phyloP scores from a whole-genome alignment of 2,113 vertebrate genomes.

The Aythya baeri region DNA sequence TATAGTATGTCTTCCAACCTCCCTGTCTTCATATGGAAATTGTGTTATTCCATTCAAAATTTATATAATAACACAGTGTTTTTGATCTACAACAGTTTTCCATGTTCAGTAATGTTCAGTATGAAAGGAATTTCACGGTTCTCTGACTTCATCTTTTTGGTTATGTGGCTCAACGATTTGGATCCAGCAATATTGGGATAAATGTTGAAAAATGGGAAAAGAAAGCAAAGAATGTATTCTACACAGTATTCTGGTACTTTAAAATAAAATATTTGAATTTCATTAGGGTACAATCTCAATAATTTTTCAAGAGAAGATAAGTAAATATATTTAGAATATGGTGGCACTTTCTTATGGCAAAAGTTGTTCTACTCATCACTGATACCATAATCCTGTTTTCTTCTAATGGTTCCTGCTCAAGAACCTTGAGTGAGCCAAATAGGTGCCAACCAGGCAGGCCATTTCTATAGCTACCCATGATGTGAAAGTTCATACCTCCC shows the following conservation, averaged over 20 bases:
- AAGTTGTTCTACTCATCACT: neutral
- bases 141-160: neutral
- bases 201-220: neutral
- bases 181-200: neutral
- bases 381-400: neutral
- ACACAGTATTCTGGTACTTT: neutral
- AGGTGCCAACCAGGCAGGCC: neutral
- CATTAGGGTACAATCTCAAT: neutral
- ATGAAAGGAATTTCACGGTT: neutral
- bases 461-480: neutral
- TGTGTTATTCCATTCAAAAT: neutral
- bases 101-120: neutral
- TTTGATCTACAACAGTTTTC: neutral
- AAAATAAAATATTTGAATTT: neutral
- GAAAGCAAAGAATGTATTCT: neutral
- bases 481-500: neutral
- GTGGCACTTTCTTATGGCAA: neutral
- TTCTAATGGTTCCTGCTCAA: neutral
- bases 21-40: rapidly evolving
- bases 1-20: neutral
- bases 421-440: neutral
- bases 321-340: neutral
- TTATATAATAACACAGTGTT: neutral
- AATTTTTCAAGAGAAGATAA: neutral
- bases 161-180: neutral